Conservation (phyloP, 2,797 vertebrate species). For the Hippocampus kuda region DNA sequence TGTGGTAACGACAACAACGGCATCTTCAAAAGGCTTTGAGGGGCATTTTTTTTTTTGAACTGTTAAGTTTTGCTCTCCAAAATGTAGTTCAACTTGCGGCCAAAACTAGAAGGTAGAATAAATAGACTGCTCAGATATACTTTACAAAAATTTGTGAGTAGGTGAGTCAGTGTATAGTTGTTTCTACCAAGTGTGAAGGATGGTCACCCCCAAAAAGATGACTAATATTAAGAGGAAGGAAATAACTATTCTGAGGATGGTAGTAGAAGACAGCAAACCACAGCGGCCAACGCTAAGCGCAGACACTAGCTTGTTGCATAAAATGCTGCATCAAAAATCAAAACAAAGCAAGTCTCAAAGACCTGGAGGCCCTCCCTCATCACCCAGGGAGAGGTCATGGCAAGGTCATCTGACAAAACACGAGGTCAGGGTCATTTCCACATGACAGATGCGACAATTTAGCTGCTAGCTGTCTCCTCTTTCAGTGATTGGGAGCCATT, state of each 20-base stretch:
- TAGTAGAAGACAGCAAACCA: background rate
- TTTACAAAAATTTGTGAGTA: background rate
- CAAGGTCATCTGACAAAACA: background rate
- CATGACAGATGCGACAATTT: constrained; percentile 5
- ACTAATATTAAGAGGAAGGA: background rate
- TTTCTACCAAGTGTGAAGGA: background rate
- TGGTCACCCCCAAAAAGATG: background rate
- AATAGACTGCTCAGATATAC: too few species aligned
- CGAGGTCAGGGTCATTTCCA: constrained; percentile 6
- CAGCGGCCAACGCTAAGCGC: background rate
- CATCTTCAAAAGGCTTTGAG: too few species aligned
- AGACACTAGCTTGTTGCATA: background rate
- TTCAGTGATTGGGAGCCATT: constrained; percentile 1
- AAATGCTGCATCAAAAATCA: background rate
- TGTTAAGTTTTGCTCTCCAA: too few species aligned
- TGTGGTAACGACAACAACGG: too few species aligned
- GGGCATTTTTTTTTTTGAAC: too few species aligned
- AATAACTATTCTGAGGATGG: background rate
- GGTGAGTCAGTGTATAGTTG: background rate
- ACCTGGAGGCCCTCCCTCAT: background rate
- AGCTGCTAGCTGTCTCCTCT: background rate
- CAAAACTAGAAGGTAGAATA: too few species aligned
- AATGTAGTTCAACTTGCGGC: too few species aligned
- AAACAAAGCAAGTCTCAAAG: background rate
- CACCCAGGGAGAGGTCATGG: background rate